phyloP scores from a whole-genome alignment of 2,888 invertebrate genomes.

The Thera britannica region DNA sequence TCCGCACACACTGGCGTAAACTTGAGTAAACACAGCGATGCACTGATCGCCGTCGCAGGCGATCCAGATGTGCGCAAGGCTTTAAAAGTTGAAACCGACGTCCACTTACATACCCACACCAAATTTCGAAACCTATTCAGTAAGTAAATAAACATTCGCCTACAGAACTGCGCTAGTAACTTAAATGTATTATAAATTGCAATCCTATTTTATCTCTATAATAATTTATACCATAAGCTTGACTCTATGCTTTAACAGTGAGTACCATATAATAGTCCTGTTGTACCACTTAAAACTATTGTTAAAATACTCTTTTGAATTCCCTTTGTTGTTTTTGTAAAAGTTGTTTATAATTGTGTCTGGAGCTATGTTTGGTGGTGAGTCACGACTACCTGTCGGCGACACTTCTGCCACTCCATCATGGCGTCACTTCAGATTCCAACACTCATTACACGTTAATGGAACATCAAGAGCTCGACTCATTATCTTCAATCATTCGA shows the following conservation, averaged over 20 bases:
- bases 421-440: conserved; percentile 69
- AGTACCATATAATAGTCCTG: conserved; percentile 16
- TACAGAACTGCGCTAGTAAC: not conserved
- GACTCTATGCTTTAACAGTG: conserved; percentile 3
- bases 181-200: conserved; percentile 18
- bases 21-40: too few species aligned
- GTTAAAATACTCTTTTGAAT: conserved; percentile 16
- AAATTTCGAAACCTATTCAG: not conserved
- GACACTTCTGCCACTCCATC: conserved; percentile 72
- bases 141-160: conserved; percentile 1
- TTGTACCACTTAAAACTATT: conserved; percentile 27
- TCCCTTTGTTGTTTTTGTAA: conserved; percentile 23
- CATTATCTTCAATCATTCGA: conserved; percentile 63
- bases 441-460: conserved; percentile 75
- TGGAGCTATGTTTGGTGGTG: conserved; percentile 61
- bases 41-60: too few species aligned
- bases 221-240: conserved; percentile 5
- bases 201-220: conserved; percentile 12
- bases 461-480: conserved; percentile 66
- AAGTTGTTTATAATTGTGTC: conserved; percentile 43
- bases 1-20: too few species aligned
- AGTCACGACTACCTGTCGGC: conserved; percentile 77
- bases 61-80: not conserved
- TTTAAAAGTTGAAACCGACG: not conserved
- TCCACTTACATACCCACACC: not conserved